Evolutionary conservation across 1,140 invertebrate species (phyloP).

Genomic region (Caenorhabditis latens): DNA sequence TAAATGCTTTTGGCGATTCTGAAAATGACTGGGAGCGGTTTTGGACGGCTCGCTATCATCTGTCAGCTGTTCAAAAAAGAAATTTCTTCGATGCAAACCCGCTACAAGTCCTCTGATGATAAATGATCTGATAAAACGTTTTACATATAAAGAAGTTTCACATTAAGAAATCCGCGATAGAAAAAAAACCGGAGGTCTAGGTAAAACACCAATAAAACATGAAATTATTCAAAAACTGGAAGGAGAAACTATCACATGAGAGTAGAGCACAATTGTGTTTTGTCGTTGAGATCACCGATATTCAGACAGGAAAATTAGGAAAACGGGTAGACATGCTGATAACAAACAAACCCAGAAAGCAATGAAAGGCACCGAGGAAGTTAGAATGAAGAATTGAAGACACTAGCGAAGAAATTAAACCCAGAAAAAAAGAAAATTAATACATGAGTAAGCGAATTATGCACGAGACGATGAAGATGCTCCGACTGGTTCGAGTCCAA

Average conservation of each 20-base stretch:
- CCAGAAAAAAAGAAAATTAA: background rate
- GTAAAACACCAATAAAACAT: background rate
- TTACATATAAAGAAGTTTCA: too few relatives aligned
- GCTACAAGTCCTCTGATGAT: too few relatives aligned
- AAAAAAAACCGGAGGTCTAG: too few relatives aligned
- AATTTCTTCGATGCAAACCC: too few relatives aligned
- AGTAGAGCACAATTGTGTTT: background rate
- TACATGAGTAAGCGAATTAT: background rate
- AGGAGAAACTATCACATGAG: background rate
- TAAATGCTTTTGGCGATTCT: too few relatives aligned
- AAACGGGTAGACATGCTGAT: background rate
- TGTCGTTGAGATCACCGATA: conserved; percentile 2
- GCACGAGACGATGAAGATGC: background rate
- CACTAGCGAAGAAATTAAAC: background rate
- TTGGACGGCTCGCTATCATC: too few relatives aligned
- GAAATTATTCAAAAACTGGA: background rate
- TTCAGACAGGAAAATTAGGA: background rate
- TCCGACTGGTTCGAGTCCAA: conserved; percentile 16
- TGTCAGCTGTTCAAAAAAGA: too few relatives aligned
- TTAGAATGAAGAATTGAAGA: background rate
- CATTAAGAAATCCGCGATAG: too few relatives aligned
- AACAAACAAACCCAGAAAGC: background rate
- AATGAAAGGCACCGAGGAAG: conserved; percentile 5
- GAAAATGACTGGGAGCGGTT: too few relatives aligned
- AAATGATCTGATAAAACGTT: too few relatives aligned